A percentile compares a stretch with the other conserved stretches of the same genome.
Evolutionary conservation across 2,888 invertebrate genomes (phyloP).

Genomic region (Siphonodentalium dalli): DNA sequence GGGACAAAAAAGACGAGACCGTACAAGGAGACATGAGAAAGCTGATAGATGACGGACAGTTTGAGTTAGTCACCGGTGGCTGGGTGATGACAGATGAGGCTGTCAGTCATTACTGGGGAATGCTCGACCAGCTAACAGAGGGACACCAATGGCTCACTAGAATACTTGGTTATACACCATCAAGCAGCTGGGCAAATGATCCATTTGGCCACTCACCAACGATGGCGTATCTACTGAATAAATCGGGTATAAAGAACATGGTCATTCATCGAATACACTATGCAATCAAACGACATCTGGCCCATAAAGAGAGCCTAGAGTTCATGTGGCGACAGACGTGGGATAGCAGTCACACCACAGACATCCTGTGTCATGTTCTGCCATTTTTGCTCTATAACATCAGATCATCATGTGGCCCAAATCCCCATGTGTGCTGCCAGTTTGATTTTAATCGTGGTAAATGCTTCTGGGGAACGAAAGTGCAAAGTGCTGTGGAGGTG

Average conservation of each 20-base stretch:
- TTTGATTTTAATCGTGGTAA: slow-evolving; percentile 95
- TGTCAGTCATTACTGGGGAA: slow-evolving; percentile 88
- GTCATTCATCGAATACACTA: slow-evolving; percentile 87
- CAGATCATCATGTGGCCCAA: slow-evolving; percentile 93
- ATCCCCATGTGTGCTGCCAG: slow-evolving; percentile 93
- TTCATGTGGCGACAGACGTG: slow-evolving; percentile 89
- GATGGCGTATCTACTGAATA: slow-evolving; percentile 85
- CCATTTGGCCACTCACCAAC: slow-evolving; percentile 97
- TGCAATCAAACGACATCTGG: slow-evolving; percentile 89
- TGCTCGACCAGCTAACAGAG: slow-evolving; percentile 87
- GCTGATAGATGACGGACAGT: slow-evolving; percentile 80
- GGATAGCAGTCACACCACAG: slow-evolving; percentile 83
- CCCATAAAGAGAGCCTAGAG: slow-evolving; percentile 81
- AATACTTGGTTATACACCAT: slow-evolving; percentile 72
- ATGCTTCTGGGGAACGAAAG: slow-evolving; percentile 86
- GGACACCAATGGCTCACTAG: slow-evolving; percentile 89
- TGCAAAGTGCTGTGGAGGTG: slow-evolving; percentile 79
- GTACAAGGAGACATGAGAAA: slow-evolving; percentile 71
- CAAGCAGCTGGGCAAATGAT: slow-evolving; percentile 85
- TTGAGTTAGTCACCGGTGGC: slow-evolving; percentile 97
- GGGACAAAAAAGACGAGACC: no score
- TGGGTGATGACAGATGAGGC: slow-evolving; percentile 99
- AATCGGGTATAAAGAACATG: slow-evolving; percentile 83
- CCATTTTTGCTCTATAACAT: slow-evolving; percentile 98
- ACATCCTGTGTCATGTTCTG: slow-evolving; percentile 96